Percentiles rank a stretch among this genome's conserved stretches.
Evolutionary conservation across 1,140 invertebrate species (phyloP).

Genomic region (Leptinotarsa lineolata): DNA sequence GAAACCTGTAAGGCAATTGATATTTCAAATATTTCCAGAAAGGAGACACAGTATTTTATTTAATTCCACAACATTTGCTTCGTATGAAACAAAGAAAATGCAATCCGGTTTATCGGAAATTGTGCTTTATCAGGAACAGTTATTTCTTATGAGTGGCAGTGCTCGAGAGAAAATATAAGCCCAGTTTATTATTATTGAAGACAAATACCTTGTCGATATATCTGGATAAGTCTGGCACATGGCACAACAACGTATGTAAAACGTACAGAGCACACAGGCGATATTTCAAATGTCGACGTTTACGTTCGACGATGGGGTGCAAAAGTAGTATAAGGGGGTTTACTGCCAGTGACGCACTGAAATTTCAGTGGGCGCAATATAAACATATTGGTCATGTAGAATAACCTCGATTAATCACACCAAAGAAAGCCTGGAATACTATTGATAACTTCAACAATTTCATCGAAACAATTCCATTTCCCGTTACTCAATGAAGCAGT

Average conservation of each 20-base stretch:
- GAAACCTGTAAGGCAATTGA: not conserved
- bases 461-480: too few relatives aligned
- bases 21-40: not conserved
- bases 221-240: constrained; percentile 27
- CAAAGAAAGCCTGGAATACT: too few relatives aligned
- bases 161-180: constrained; percentile 8
- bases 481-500: too few relatives aligned
- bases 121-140: constrained; percentile 18
- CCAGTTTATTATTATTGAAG: constrained; percentile 23
- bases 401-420: too few relatives aligned
- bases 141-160: constrained; percentile 20
- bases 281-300: constrained; percentile 30
- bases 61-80: constrained; percentile 14
- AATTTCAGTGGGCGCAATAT: too few relatives aligned
- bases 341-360: too few relatives aligned
- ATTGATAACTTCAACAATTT: too few relatives aligned
- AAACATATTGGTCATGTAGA: too few relatives aligned
- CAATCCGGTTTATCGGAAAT: not conserved
- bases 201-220: constrained; percentile 23
- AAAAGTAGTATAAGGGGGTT: not conserved
- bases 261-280: constrained; percentile 28
- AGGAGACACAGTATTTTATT: not conserved
- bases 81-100: not conserved
- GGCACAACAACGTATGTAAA: constrained; percentile 33
- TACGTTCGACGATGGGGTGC: constrained; percentile 4